A percentile compares a stretch with the other conserved stretches of the same genome.
These are phyloP conservation scores for Psephotus haematonotus DNA, from an alignment of 2,113 vertebrate species.

Conservation along the genomic window DNA sequence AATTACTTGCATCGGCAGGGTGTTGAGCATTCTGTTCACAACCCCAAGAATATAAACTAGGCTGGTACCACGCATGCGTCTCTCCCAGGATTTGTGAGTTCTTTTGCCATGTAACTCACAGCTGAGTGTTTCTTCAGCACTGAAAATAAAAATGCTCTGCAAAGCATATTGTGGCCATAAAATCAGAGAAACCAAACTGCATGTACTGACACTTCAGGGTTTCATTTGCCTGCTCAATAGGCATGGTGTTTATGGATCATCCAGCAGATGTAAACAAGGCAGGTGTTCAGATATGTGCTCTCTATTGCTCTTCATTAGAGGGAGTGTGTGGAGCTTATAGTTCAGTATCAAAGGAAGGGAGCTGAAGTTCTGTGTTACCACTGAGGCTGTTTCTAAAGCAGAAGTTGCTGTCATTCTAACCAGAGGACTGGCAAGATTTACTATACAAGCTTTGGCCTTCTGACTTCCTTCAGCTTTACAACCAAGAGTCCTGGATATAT, in stretches of 20 bases:
- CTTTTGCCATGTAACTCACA: neutral
- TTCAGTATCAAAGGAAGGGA: neutral
- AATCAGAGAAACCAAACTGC: neutral
- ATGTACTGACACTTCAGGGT: neutral
- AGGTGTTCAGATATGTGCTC: neutral
- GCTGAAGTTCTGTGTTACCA: neutral
- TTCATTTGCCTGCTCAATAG: neutral
- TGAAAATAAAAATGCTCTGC: slow-evolving; percentile 8
- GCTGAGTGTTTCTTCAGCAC: neutral
- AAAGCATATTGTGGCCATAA: neutral
- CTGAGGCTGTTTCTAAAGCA: neutral
- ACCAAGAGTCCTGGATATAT: neutral
- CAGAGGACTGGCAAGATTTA: neutral
- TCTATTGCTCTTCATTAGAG: neutral
- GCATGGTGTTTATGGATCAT: neutral
- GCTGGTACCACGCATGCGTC: neutral
- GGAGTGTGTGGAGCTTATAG: neutral
- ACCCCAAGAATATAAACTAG: neutral
- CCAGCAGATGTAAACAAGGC: neutral
- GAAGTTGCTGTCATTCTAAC: neutral
- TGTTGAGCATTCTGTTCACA: neutral
- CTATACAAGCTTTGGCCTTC: neutral
- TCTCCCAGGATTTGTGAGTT: neutral
- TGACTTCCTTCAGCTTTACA: slow-evolving; percentile 19
- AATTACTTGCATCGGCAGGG: neutral